These are phyloP conservation scores for Caenorhabditis macrosperma DNA, from an alignment of 2,888 invertebrate species.

Conservation along the genomic window DNA sequence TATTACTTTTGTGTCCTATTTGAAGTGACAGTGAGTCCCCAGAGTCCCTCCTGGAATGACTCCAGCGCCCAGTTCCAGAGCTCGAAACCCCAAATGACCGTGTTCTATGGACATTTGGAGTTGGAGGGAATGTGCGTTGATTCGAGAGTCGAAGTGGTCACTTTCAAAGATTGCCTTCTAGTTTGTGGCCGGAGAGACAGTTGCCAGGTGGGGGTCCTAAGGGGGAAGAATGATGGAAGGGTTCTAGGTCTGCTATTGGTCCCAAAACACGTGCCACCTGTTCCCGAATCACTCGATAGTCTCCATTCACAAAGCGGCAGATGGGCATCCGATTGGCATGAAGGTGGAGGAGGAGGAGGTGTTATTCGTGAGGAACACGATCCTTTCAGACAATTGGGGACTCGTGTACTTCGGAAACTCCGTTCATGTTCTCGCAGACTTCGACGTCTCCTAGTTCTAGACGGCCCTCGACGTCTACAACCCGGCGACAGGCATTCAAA, in stretches of 20 bases:
- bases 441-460: too few relatives aligned
- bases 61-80: neutral
- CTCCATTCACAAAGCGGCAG: neutral
- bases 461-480: too few relatives aligned
- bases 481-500: too few relatives aligned
- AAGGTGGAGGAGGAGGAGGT: too few relatives aligned
- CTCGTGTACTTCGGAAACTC: too few relatives aligned
- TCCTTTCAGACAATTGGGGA: too few relatives aligned
- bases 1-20: too few relatives aligned
- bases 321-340: neutral
- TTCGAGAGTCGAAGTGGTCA: too few relatives aligned
- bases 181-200: neutral
- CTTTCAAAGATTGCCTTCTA: neutral
- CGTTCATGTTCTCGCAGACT: too few relatives aligned
- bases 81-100: neutral
- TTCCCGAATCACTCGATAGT: neutral
- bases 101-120: neutral
- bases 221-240: neutral
- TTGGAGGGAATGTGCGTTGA: neutral
- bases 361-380: too few relatives aligned
- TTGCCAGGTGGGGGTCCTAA: neutral
- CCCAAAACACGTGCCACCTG: neutral
- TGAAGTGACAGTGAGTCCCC: too few relatives aligned
- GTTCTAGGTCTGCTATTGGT: neutral
- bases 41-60: too few relatives aligned